Evolutionary conservation across 2,888 invertebrate genomes (phyloP), one percentile per base, ranked within the genome.

Genomic region (Harmothoe impar): DNA sequence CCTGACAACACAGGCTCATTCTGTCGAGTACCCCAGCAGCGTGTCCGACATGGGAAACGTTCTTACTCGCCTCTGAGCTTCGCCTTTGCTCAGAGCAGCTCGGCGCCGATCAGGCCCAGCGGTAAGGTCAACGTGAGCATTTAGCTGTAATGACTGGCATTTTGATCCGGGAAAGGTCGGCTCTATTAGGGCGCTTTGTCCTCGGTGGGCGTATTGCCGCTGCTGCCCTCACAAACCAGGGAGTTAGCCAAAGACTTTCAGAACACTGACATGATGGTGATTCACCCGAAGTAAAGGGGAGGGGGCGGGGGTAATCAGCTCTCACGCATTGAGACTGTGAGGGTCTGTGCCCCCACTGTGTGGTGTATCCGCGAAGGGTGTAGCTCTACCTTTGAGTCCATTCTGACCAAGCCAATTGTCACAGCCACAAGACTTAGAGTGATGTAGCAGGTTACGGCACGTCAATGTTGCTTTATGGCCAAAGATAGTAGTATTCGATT

Each of bases 131-230:
- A 20, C n/a, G 33, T 35, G 35, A 33, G 81, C 81, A 25, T 81
- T 81, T 81, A 81, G 43, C 81, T 81, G n/a, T 81, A 81, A 81
- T 81, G 81, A 81, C 81, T 81, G 81, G 35, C 43, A 81, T 81
- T 81, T 81, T 81, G 81, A 81, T 43, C 35, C 20, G 33, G 81
- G 81, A 81, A 81, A 81, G 81, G 81, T 81, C 81, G 81, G 5
- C 81, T 81, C 43, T 81, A 81, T 81, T 81, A 81, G 81, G 81
- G 23, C 43, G 81, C 81, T 81, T 81, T 81, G 81, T 81, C 81
- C 81, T 72, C 25, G 29, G 62, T n/a, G 20, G 62, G 62, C 62
- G 1, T 62, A 62, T 62, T 20, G 20, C 62, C 3, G 62, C 62
- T n/a, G 3, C 62, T 62, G 20, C 62, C 62, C 62, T 62, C 62